Evolutionary conservation across 1,140 invertebrate genomes (phyloP), one percentile per base, ranked within the genome.

Genomic region (Saxidomus purpurata): DNA sequence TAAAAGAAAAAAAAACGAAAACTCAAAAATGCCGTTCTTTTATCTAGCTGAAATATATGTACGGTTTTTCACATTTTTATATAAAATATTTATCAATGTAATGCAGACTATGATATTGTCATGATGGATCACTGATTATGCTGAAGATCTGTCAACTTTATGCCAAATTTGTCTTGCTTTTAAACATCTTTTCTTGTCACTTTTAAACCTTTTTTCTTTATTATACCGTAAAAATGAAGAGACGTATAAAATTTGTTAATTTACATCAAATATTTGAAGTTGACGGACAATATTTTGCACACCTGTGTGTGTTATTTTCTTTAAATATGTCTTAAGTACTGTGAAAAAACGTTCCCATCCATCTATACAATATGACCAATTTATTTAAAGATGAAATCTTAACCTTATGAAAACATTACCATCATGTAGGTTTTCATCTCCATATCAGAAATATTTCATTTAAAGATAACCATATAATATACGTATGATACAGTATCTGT

Each of bases 391-490:
- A 63, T 63, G 59, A 28, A 63, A 63, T 63, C 59, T 28, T 25
- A 63, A 63, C 59, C 59, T 25, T n/a, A 63, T 63, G 19, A 63
- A 63, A n/a, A 9, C n/a, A n/a, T 63, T 63, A 63, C 28, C 59
- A 28, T 28, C 6, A 6, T 63, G 22, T 63, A 15, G 25, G 11
- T 9, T 25, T 63, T 25, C 25, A 63, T 63, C 22, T 11, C 8
- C 28, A 9, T 63, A 28, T 63, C 25, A 28, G 8, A 63, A 63
- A 28, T 63, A 63, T 63, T 63, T 63, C n/a, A 63, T 28, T 9
- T 28, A 25, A 28, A 28, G 22, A 55, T 63, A 15, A n/a, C n/a
- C n/a, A n/a, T n/a, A n/a, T n/a, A n/a, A n/a, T n/a, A 28, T 4
- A 63, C 6, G 22, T 49, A 11, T 49, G 9, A 4, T 28, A 28